These are phyloP conservation scores for Fundulus diaphanus DNA, from an alignment of 2,797 vertebrate species.

Conservation along the genomic window DNA sequence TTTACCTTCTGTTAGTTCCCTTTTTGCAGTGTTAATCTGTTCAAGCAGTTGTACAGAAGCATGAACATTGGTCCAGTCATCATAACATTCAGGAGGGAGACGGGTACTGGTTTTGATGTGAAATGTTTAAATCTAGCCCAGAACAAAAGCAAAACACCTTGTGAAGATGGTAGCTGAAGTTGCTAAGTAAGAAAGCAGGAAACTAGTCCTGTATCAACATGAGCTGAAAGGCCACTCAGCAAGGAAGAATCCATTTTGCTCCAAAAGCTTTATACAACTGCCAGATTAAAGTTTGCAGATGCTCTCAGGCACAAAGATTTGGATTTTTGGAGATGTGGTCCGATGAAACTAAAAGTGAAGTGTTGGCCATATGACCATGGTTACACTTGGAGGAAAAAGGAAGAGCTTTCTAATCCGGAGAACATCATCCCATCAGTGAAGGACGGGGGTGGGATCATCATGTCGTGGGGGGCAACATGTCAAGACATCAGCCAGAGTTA, in stretches of 20 bases:
- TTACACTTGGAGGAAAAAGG: not conserved
- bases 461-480: not conserved
- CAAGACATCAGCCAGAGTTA: not conserved
- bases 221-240: not conserved
- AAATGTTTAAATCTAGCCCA: too few species aligned
- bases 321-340: not conserved
- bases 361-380: not conserved
- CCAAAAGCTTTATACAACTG: not conserved
- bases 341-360: not conserved
- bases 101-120: too few species aligned
- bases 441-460: not conserved
- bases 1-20: too few species aligned
- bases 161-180: too few species aligned
- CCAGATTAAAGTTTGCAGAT: not conserved
- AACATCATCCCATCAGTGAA: not conserved
- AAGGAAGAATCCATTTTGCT: not conserved
- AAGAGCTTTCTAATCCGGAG: not conserved
- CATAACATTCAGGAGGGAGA: too few species aligned
- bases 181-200: too few species aligned
- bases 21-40: too few species aligned
- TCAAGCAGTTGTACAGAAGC: too few species aligned
- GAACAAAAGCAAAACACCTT: not conserved
- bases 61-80: too few species aligned
- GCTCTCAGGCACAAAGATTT: not conserved
- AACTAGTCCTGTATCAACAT: too few species aligned